Evolutionary conservation across 2,113 vertebrate genomes (phyloP), one percentile per base, ranked within the genome.

Genomic region (Helogale parvula): DNA sequence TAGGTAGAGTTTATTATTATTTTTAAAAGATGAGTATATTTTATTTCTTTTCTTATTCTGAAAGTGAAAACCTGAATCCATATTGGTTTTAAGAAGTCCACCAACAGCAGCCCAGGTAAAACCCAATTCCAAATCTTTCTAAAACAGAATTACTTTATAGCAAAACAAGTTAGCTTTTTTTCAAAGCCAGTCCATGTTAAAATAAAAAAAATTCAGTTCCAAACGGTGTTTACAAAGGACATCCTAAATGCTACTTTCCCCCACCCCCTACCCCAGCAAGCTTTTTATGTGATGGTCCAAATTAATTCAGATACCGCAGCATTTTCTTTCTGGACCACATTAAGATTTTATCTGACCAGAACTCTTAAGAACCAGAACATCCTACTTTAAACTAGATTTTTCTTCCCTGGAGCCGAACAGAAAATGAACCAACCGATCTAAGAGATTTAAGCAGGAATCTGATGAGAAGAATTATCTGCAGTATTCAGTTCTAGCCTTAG

Each of bases 171-270:
- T 63, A 57, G 50, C 13, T 60, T 72, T 88, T 57, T 82, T 63
- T 81, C 92, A 90, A 96, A 85, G n/a, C n/a, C 77, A 94, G 27
- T 88, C 19, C 74, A 91, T 47, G 72, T 77, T 71, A 9, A 96
- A 96, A n/a, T n/a, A 97, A 92, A 27, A 65, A 81, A 96, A 87
- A 41, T 52, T 50, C 29, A 96, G 17, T 90, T 88, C 38, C 66
- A 81, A 69, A 31, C 65, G 17, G 45, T 57, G 31, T 77, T 95
- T 93, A 83, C 54, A 96, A 88, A 95, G 8, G 33, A 72, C 0
- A 25, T 21, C 23, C 31, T 21, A 82, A 89, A 94, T 79, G 81
- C 6, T 93, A 45, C 10, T 47, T 19, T 38, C 84, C 66, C 76
- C 8, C 41, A 3, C 21, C 31, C 33, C n/a, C 15, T 7, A 9